A percentile compares a stretch with the other conserved stretches of the same genome.
Conservation (phyloP, 2,888 invertebrate species). For the Callosobruchus maculatus region DNA sequence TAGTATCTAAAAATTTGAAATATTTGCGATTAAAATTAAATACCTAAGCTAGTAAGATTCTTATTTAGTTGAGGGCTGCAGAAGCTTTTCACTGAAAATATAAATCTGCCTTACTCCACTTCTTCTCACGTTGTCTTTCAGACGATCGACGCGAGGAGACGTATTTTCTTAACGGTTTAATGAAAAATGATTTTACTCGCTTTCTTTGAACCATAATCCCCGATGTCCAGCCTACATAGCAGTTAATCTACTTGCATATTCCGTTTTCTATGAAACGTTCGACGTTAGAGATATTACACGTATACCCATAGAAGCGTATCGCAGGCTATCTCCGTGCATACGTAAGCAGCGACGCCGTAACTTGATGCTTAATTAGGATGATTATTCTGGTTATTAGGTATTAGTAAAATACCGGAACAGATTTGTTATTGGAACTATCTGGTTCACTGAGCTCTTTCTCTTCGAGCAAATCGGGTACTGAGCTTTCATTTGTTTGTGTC, state of each 20-base stretch:
- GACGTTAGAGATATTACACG: not conserved
- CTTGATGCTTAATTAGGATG: not conserved
- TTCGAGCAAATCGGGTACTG: not conserved
- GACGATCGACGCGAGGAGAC: not conserved
- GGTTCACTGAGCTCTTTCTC: not conserved
- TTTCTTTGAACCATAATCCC: not conserved
- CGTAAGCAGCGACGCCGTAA: not conserved
- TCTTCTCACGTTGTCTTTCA: not conserved
- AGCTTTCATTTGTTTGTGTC: not conserved
- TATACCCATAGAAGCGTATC: not conserved
- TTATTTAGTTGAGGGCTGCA: too few relatives aligned
- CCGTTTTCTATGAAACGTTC: not conserved
- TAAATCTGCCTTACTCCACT: not conserved
- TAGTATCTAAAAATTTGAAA: too few relatives aligned
- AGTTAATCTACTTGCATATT: not conserved
- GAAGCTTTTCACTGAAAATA: too few relatives aligned
- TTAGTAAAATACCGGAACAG: not conserved
- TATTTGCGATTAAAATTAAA: too few relatives aligned
- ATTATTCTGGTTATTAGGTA: not conserved
- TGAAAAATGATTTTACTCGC: not conserved
- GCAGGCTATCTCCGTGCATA: not conserved
- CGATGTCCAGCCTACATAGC: not conserved
- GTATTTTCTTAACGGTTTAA: not conserved
- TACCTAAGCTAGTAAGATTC: too few relatives aligned
- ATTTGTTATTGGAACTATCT: not conserved